phyloP scores from a whole-genome alignment of 2,113 vertebrate genomes.

The Myotis davidii region DNA sequence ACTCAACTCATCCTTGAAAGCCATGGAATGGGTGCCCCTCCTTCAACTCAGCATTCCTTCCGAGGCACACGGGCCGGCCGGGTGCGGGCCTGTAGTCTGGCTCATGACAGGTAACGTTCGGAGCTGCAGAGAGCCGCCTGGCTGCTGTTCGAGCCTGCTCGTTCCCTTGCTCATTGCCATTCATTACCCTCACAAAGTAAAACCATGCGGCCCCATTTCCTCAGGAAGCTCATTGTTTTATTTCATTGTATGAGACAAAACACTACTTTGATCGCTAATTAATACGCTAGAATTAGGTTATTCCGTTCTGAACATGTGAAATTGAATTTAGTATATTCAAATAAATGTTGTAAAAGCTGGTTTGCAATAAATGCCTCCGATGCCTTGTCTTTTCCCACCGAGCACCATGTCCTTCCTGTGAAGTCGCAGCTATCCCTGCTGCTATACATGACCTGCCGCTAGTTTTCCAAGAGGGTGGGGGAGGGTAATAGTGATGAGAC shows the following conservation, averaged over 20 bases:
- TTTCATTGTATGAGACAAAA: constrained; percentile 81
- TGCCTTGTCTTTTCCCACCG: constrained; percentile 26
- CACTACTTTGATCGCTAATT: constrained; percentile 85
- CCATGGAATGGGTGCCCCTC: fast-evolving
- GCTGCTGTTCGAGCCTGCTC: constrained; percentile 68
- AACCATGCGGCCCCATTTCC: constrained; percentile 83
- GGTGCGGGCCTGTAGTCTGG: background rate
- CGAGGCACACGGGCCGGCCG: background rate
- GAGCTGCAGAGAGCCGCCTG: background rate
- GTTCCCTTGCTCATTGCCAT: constrained; percentile 68
- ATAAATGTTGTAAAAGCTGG: constrained; percentile 37
- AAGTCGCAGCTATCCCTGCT: constrained; percentile 64
- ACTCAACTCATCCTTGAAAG: background rate
- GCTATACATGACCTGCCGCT: constrained; percentile 55
- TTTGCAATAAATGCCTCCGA: constrained; percentile 77
- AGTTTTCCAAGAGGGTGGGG: constrained; percentile 57
- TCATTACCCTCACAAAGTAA: constrained; percentile 81
- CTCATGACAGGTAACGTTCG: background rate
- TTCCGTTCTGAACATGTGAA: constrained; percentile 80
- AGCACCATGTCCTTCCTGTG: constrained; percentile 57
- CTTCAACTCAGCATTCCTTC: background rate
- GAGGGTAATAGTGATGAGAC: constrained; percentile 38
- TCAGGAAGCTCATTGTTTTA: constrained; percentile 82
- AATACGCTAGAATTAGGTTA: constrained; percentile 85
- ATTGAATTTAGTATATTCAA: constrained; percentile 77